Percentiles rank a stretch among this genome's conserved stretches.
These are phyloP conservation scores for Diprion similis DNA, from an alignment of 1,140 invertebrate genomes.

Conservation along the genomic window DNA sequence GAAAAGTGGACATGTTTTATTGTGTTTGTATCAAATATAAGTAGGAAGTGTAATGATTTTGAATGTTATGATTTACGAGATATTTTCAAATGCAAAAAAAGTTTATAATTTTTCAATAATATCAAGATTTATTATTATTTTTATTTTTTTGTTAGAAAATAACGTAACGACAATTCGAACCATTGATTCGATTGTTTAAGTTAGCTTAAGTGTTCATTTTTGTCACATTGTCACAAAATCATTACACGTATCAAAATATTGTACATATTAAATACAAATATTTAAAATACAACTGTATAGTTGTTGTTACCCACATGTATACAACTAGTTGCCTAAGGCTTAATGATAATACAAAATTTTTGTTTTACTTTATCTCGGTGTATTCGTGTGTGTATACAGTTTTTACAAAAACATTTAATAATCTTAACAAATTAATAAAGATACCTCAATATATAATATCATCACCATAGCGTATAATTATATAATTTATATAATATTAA, in stretches of 20 bases:
- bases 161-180: too few species aligned
- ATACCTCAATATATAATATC: constrained; percentile 42
- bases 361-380: constrained; percentile 38
- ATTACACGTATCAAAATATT: neutral
- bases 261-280: neutral
- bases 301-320: neutral
- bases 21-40: too few species aligned
- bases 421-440: constrained; percentile 45
- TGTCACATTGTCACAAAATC: neutral
- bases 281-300: neutral
- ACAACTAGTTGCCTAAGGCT: constrained; percentile 23
- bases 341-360: constrained; percentile 53
- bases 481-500: constrained; percentile 21
- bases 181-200: too few species aligned
- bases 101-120: too few species aligned
- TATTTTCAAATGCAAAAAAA: too few species aligned
- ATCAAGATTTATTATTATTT: too few species aligned
- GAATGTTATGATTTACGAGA: too few species aligned
- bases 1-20: too few species aligned
- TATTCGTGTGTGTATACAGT: constrained; percentile 44
- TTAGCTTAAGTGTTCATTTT: neutral
- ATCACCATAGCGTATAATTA: constrained; percentile 35
- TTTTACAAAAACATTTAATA: constrained; percentile 53
- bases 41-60: too few species aligned
- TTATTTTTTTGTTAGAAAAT: too few species aligned